A percentile compares a stretch with the other conserved stretches of the same genome.
These are phyloP conservation scores for Neoaliturus tenellus DNA, from an alignment of 2,888 invertebrate genomes.

Conservation along the genomic window DNA sequence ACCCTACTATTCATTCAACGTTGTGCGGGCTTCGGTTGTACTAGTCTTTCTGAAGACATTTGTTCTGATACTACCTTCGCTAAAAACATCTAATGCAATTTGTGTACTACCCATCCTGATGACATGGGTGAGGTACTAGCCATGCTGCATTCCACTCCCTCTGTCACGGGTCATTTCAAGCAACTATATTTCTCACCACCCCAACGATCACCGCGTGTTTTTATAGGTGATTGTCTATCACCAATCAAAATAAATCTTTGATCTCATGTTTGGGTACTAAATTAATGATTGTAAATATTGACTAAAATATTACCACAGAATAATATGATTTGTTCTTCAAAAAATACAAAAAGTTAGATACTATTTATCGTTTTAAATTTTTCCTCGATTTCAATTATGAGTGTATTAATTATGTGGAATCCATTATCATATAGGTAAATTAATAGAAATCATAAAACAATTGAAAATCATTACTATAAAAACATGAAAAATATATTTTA, in stretches of 20 bases:
- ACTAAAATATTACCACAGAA: no score
- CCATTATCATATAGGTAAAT: no score
- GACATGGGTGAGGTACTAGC: conserved; percentile 5
- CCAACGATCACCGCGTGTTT: conserved; percentile 8
- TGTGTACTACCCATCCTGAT: background rate
- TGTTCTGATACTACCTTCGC: background rate
- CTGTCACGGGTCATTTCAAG: conserved; percentile 58
- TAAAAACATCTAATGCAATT: background rate
- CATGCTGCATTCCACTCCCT: conserved; percentile 13
- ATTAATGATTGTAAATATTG: no score
- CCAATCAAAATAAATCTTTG: background rate
- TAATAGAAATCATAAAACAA: no score
- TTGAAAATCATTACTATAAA: no score
- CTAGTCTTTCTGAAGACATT: background rate
- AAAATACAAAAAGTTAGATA: no score
- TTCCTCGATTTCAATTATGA: no score
- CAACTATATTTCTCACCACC: background rate
- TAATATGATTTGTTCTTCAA: no score
- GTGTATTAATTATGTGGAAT: no score
- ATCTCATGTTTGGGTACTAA: no score
- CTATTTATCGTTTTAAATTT: no score
- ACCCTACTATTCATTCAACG: conserved; percentile 15
- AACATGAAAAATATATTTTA: no score
- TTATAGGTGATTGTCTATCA: background rate
- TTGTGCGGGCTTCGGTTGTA: background rate